Evolutionary conservation across 2,797 vertebrate genomes (phyloP).

Genomic region (Pangasius djambal): DNA sequence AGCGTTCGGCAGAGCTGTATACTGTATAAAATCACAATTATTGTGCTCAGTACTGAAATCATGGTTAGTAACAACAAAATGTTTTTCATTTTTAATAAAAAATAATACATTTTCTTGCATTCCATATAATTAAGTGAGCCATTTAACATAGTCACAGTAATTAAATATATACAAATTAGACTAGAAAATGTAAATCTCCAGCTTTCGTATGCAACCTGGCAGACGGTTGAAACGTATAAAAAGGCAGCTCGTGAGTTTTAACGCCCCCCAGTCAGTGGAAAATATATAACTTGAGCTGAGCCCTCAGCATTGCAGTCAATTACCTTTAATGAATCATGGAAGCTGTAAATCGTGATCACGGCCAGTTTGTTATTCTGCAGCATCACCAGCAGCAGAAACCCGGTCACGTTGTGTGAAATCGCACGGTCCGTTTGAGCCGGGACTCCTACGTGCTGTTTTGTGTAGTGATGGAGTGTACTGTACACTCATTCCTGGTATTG

Average conservation of each 20-base stretch:
- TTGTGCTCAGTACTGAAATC: background rate
- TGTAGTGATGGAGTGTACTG: background rate
- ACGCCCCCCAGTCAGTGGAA: background rate
- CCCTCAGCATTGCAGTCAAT: background rate
- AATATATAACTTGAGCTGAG: background rate
- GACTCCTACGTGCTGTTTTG: background rate
- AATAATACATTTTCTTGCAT: background rate
- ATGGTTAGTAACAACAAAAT: background rate
- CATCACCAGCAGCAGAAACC: background rate
- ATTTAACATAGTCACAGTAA: background rate
- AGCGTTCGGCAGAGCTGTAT: background rate
- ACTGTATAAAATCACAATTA: background rate
- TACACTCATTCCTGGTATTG: background rate
- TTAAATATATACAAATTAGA: background rate
- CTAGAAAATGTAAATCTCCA: background rate
- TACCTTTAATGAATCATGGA: background rate
- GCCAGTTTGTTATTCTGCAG: background rate
- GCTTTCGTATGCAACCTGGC: background rate
- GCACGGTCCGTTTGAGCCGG: background rate
- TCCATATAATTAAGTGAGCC: background rate
- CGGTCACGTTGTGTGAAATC: background rate
- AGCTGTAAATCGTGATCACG: background rate
- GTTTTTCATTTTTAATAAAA: background rate
- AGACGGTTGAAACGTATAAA: background rate
- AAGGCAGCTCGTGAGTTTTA: background rate